Conservation (phyloP, 2,797 vertebrate species). For the Hydrolagus colliei region DNA sequence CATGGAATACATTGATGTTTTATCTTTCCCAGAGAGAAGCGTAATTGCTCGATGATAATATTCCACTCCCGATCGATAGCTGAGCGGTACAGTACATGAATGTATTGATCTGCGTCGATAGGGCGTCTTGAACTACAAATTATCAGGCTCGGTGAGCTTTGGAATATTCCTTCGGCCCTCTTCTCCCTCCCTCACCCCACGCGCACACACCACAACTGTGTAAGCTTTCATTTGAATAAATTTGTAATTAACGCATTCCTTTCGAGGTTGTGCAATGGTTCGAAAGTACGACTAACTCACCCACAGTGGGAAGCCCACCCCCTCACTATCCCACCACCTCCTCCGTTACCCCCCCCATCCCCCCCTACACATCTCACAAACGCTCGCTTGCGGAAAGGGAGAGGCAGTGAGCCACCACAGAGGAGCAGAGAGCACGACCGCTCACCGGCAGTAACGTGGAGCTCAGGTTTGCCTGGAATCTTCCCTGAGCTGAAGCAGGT, state of each 20-base stretch:
- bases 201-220: background rate
- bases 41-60: background rate
- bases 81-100: background rate
- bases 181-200: background rate
- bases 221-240: conserved; percentile 25
- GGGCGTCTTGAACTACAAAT: background rate
- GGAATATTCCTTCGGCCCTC: background rate
- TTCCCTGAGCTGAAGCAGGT: conserved; percentile 46
- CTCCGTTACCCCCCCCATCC: no score
- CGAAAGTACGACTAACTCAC: conserved; percentile 43
- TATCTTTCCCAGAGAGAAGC: background rate
- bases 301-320: conserved; percentile 42
- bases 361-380: conserved; percentile 45
- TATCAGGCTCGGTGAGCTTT: background rate
- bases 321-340: no score
- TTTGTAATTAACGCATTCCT: conserved; percentile 10
- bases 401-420: conserved; percentile 45
- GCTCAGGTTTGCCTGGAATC: conserved; percentile 41
- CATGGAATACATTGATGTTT: background rate
- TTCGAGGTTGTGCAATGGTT: conserved; percentile 43
- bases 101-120: background rate
- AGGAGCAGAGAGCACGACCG: conserved; percentile 41
- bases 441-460: conserved; percentile 40
- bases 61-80: background rate
- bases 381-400: conserved; percentile 46